Evolutionary conservation across 2,797 vertebrate species (phyloP), one percentile per base, ranked within the genome.

Genomic region (Simalia tracyae): DNA sequence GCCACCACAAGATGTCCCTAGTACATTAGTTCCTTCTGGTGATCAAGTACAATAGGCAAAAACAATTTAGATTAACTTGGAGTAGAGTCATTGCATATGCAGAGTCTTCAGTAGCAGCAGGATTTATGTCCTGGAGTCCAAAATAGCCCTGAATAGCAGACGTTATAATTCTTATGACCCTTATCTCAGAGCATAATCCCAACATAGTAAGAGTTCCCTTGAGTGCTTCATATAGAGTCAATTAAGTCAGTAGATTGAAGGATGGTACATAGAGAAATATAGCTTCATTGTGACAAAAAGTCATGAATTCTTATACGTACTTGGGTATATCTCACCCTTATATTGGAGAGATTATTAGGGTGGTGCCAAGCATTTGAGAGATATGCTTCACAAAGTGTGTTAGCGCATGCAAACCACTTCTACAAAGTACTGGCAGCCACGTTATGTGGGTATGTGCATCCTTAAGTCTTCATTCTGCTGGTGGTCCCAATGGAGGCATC

Each of bases 1-100:
- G 0, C 61, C 90, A 87, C 96, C 96, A 95, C 96, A 66, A 96
- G 96, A 91, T 92, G 96, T 95, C 96, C 91, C 93, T 93, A 95
- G 92, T 92, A 88, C 50, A 28, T 92, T 94, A 93, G 61, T 89
- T 11, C 84, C 31, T 14, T 91, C 15, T 26, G 14, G 24, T 56
- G 88, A 54, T 19, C 4, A 6, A 36, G 26, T 60, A 19, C 57
- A 46, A 76, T 7, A 26, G 36, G 57, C 42, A 90, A 76, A 86
- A 54, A 19, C 54, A 59, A 89, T 54, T 76, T 36, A 63, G 28
- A 17, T 36, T 9, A 72, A 42, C 17, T 86, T 60, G 15, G 5
- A 63, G 28, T 4, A 0, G 11, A 90, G 89, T 86, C 64, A 10
- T 9, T 2, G 42, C 26, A 17, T 2, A 7, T 10, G n/a, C 50